phyloP scores from a whole-genome alignment of 2,113 vertebrate genomes.

The Thamnaconus septentrionalis region DNA sequence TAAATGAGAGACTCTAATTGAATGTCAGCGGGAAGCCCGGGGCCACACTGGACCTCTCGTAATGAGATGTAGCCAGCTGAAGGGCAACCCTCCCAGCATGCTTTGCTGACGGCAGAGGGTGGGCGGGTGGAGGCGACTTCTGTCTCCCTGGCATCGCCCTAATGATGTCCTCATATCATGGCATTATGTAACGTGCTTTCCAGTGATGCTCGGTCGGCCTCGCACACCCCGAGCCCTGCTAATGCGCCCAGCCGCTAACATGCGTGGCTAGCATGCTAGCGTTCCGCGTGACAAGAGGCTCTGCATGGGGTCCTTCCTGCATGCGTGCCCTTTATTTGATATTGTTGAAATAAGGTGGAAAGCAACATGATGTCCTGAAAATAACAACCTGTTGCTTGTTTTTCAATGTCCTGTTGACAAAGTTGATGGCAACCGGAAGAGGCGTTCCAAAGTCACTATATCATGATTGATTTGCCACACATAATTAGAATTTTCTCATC shows the following conservation, averaged over 20 bases:
- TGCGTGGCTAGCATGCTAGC: background rate
- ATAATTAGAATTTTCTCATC: no score
- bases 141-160: constrained; percentile 42
- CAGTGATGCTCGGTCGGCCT: constrained; percentile 48
- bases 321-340: no score
- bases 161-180: constrained; percentile 58
- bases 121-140: constrained; percentile 8
- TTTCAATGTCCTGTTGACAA: background rate
- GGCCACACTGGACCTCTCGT: constrained; percentile 48
- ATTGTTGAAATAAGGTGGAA: no score
- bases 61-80: constrained; percentile 57
- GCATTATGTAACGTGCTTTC: constrained; percentile 58
- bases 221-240: constrained; percentile 13
- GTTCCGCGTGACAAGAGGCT: background rate
- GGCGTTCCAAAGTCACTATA: no score
- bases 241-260: constrained; percentile 1
- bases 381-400: background rate
- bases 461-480: no score
- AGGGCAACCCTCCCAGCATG: constrained; percentile 53
- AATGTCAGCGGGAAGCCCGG: constrained; percentile 62
- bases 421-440: background rate
- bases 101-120: constrained; percentile 13
- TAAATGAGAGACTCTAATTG: constrained; percentile 62
- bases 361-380: no score
- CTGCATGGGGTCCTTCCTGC: no score